Conservation (phyloP, 2,113 vertebrate genomes). For the Lagopus leucura region DNA sequence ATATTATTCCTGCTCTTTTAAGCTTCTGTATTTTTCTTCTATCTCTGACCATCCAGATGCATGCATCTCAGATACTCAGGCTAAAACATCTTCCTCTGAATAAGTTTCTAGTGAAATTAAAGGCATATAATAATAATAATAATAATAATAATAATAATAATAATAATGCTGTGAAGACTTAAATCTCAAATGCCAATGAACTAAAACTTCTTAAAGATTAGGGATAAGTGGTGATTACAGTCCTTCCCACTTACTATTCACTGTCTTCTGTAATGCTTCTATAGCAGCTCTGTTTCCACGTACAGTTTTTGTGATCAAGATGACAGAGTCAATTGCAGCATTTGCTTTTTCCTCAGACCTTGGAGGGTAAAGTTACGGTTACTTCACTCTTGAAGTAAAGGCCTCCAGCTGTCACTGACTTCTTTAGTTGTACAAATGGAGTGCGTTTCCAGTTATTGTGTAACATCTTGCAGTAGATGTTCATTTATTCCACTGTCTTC, state of each 20-base stretch:
- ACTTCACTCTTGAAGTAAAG: background rate
- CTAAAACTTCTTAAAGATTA: background rate
- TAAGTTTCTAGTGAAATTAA: background rate
- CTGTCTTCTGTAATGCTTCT: background rate
- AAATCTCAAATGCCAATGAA: background rate
- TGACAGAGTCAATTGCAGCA: background rate
- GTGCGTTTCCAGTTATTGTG: background rate
- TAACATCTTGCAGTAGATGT: background rate
- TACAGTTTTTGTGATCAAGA: background rate
- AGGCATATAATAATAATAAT: background rate
- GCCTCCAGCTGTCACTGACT: background rate
- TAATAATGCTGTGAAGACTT: background rate
- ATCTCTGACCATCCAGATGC: background rate
- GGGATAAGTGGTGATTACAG: background rate
- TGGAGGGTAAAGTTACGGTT: background rate
- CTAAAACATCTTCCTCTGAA: background rate
- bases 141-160: background rate
- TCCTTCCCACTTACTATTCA: background rate
- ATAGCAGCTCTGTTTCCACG: background rate
- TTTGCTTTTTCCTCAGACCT: background rate
- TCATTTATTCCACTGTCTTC: background rate
- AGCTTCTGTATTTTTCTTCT: background rate
- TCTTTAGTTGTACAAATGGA: rapidly evolving
- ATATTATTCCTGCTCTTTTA: background rate
- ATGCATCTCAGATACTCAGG: background rate